These are phyloP conservation scores for Echinarachnius parma DNA, from an alignment of 53 echinoderm and acorn worm genomes.

Conservation along the genomic window DNA sequence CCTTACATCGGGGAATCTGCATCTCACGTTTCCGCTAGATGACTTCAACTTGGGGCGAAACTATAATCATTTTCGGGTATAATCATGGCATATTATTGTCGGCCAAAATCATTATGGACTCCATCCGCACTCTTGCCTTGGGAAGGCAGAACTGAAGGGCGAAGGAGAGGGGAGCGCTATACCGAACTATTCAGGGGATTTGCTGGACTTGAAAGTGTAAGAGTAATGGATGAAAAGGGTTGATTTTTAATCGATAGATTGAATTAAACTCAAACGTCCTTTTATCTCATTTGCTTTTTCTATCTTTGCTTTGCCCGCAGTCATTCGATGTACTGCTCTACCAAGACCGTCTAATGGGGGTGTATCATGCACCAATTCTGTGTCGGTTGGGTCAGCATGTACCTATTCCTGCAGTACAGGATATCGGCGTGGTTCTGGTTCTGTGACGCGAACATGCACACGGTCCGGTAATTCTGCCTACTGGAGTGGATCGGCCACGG, in stretches of 20 bases:
- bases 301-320: neutral
- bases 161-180: too few relatives aligned
- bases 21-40: too few relatives aligned
- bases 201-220: too few relatives aligned
- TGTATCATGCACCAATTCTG: constrained; percentile 6
- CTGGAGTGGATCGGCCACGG: constrained; percentile 2
- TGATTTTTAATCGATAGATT: neutral
- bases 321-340: neutral
- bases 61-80: too few relatives aligned
- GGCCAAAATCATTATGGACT: too few relatives aligned
- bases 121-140: too few relatives aligned
- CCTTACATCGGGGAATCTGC: too few relatives aligned
- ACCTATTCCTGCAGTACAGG: constrained; percentile 13
- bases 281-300: neutral
- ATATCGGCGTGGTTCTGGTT: neutral
- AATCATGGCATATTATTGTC: too few relatives aligned
- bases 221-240: neutral
- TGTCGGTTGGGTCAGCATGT: constrained; percentile 2
- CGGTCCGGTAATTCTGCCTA: constrained; percentile 10
- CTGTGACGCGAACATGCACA: neutral
- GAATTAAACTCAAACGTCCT: neutral
- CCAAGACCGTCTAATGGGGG: neutral
- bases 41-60: too few relatives aligned
- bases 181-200: too few relatives aligned
- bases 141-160: too few relatives aligned